Evolutionary conservation across 2,888 invertebrate genomes (phyloP).

Genomic region (Drosophila diplacantha): DNA sequence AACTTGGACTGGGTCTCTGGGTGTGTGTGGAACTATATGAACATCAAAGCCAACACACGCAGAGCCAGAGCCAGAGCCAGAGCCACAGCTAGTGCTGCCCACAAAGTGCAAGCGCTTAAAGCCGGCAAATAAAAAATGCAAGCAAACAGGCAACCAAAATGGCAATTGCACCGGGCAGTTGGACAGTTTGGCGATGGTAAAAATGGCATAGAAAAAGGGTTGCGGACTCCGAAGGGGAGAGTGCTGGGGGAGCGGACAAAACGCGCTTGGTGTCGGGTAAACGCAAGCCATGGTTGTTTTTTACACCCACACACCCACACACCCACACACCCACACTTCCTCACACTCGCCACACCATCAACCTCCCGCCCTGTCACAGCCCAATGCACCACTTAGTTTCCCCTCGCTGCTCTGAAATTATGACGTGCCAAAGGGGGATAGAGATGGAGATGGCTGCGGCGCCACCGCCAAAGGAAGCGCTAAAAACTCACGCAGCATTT

Average conservation of each 20-base stretch:
- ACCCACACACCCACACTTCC: constrained; percentile 17
- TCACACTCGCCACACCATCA: neutral
- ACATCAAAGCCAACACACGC: constrained; percentile 46
- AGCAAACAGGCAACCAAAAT: constrained; percentile 67
- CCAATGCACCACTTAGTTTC: constrained; percentile 31
- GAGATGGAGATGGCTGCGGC: constrained; percentile 1
- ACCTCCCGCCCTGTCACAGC: constrained; percentile 3
- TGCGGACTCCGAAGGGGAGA: neutral
- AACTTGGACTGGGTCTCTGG: constrained; percentile 41
- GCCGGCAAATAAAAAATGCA: constrained; percentile 70
- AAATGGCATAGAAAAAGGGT: constrained; percentile 1
- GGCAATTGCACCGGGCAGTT: constrained; percentile 59
- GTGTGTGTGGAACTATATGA: constrained; percentile 51
- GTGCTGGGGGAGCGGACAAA: constrained; percentile 37
- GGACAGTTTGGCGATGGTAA: constrained; percentile 29
- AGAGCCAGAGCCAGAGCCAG: constrained; percentile 18
- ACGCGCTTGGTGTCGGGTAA: constrained; percentile 64
- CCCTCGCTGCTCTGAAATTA: constrained; percentile 55
- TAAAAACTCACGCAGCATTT: constrained; percentile 64
- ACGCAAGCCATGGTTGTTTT: constrained; percentile 61
- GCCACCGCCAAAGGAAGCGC: constrained; percentile 23
- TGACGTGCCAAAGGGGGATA: constrained; percentile 52
- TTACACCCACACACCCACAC: constrained; percentile 21
- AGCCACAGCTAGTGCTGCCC: constrained; percentile 21
- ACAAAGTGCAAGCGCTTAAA: constrained; percentile 67